Evolutionary conservation across 1,140 invertebrate species (phyloP).

Genomic region (Chelonus insularis): DNA sequence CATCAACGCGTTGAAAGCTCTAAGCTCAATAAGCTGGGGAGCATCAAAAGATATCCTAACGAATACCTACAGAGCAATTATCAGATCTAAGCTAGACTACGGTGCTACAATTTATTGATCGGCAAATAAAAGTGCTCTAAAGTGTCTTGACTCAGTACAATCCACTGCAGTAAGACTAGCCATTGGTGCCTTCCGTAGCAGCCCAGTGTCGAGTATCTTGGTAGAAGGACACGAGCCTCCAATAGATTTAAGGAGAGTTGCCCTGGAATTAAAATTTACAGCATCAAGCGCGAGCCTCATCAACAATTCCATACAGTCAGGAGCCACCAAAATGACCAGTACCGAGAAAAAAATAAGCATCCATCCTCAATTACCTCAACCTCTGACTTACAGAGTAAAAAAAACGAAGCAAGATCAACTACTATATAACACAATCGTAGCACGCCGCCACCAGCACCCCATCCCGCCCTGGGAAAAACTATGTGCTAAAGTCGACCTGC

Average conservation of each 20-base stretch:
- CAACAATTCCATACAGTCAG: neutral
- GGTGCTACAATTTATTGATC: neutral
- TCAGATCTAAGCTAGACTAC: conserved; percentile 9
- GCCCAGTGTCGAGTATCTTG: neutral
- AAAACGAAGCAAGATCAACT: too few species aligned
- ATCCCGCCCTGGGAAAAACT: too few species aligned
- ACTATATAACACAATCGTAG: too few species aligned
- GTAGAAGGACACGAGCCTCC: neutral
- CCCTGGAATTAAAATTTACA: neutral
- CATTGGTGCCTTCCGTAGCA: neutral
- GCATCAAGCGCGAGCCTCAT: neutral
- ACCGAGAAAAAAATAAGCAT: too few species aligned
- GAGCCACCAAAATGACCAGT: too few species aligned
- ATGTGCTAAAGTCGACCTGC: too few species aligned
- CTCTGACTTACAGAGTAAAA: too few species aligned
- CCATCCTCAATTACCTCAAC: too few species aligned
- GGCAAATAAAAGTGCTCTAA: neutral
- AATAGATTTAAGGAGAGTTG: neutral
- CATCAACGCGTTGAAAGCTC: conserved; percentile 1
- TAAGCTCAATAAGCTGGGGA: neutral
- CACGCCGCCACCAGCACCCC: too few species aligned
- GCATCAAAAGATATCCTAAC: neutral
- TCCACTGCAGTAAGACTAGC: neutral
- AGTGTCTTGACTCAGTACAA: neutral
- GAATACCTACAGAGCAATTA: conserved; percentile 8